phyloP scores from a whole-genome alignment of 37 sponge, comb jelly and placozoan genomes.

The Tethya wilhelma region DNA sequence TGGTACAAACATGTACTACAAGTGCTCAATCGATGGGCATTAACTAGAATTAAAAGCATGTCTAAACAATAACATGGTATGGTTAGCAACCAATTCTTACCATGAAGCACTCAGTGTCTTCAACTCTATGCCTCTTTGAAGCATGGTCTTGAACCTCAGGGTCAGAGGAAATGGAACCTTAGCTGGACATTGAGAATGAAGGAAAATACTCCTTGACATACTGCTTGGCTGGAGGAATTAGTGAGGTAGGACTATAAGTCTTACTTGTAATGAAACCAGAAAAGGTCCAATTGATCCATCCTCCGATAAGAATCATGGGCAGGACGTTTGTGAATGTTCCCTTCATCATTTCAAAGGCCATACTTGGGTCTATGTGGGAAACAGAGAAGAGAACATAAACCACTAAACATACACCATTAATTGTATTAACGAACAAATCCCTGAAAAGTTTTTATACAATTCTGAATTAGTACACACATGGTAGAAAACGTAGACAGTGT shows the following conservation, averaged over 20 bases:
- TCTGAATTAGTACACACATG: background rate
- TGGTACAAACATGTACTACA: too few species aligned
- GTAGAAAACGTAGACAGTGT: background rate
- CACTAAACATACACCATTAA: too few species aligned
- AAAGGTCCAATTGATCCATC: constrained; percentile 99
- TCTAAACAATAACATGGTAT: background rate
- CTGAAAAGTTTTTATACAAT: background rate
- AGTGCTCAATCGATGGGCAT: too few species aligned
- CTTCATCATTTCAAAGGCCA: constrained; percentile 99
- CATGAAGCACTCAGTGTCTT: constrained; percentile 93
- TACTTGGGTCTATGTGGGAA: constrained; percentile 73
- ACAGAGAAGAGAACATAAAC: too few species aligned
- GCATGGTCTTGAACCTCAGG: constrained; percentile 94
- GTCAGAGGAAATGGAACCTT: constrained; percentile 98
- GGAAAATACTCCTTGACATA: background rate
- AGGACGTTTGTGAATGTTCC: constrained; percentile 93
- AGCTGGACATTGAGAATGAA: constrained; percentile 5
- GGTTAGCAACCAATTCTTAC: constrained; percentile 37
- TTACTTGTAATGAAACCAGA: constrained; percentile 95
- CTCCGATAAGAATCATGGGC: constrained; percentile 98
- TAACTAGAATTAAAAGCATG: background rate
- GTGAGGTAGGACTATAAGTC: background rate
- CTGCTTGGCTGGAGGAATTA: background rate
- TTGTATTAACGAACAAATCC: too few species aligned
- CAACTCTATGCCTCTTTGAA: constrained; percentile 93